Evolutionary conservation across 2,888 invertebrate genomes (phyloP).

Genomic region (Erebia epiphron): DNA sequence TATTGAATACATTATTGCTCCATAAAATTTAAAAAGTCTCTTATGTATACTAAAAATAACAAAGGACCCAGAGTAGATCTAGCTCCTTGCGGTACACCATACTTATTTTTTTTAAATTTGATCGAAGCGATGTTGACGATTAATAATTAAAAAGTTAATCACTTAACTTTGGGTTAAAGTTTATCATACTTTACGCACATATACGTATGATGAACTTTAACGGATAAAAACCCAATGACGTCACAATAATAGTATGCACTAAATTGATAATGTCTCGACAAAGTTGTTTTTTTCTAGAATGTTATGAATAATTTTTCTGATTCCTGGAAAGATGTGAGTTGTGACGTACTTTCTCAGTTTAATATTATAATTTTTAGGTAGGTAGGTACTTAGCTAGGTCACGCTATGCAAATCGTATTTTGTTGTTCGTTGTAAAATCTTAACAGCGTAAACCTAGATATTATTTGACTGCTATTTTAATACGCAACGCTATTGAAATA

Average conservation of each 20-base stretch:
- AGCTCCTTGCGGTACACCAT: no score
- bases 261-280: not conserved
- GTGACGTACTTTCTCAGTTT: not conserved
- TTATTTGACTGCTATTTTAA: no score
- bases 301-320: not conserved
- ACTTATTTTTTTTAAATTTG: no score
- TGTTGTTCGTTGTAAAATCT: not conserved
- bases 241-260: not conserved
- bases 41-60: no score
- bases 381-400: no score
- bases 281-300: not conserved
- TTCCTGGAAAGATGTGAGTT: not conserved
- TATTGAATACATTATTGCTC: no score
- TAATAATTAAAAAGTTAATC: not conserved
- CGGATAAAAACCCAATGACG: not conserved
- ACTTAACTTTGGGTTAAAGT: not conserved
- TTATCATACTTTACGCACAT: not conserved
- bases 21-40: no score
- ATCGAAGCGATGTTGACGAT: not conserved
- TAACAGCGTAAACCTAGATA: not conserved
- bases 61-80: no score
- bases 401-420: no score
- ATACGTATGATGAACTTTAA: not conserved
- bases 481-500: no score
- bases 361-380: not conserved